Conservation (phyloP, 2,797 vertebrate genomes). For the Chlorospingus semifuscus region DNA sequence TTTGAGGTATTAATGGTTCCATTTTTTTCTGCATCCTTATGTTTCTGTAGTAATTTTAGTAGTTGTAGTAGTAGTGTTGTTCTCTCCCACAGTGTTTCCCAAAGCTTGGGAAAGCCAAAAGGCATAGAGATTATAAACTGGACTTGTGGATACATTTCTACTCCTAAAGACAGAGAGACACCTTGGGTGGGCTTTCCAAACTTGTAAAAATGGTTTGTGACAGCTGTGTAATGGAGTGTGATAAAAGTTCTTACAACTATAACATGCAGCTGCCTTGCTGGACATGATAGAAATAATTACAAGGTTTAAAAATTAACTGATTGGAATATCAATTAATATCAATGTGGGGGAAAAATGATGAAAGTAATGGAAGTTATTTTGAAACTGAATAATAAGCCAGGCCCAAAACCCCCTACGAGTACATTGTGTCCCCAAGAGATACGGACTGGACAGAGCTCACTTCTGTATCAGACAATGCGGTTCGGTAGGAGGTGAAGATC, state of each 20-base stretch:
- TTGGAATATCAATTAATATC: not conserved
- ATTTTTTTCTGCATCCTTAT: not conserved
- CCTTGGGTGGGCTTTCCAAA: not conserved
- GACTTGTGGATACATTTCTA: fast-evolving
- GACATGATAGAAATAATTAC: not conserved
- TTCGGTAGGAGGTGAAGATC: not conserved
- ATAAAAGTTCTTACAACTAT: not conserved
- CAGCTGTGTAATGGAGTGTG: not conserved
- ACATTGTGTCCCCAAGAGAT: not conserved
- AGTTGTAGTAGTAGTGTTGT: not conserved
- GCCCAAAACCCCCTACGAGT: fast-evolving
- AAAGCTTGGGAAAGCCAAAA: not conserved
- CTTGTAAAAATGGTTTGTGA: not conserved
- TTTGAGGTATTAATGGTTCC: not conserved
- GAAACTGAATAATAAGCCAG: not conserved
- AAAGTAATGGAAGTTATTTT: not conserved
- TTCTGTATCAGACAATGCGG: not conserved
- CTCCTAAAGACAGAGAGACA: not conserved
- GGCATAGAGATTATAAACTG: not conserved
- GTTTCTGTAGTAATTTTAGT: not conserved
- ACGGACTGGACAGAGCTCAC: not conserved
- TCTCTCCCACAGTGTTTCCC: not conserved
- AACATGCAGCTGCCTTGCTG: not conserved
- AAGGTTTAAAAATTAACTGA: not conserved
- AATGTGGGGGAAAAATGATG: not conserved